A percentile compares a stretch with the other conserved stretches of the same genome.
phyloP scores from a whole-genome alignment of 2,888 invertebrate species.

The Meiosimyza platycephala region DNA sequence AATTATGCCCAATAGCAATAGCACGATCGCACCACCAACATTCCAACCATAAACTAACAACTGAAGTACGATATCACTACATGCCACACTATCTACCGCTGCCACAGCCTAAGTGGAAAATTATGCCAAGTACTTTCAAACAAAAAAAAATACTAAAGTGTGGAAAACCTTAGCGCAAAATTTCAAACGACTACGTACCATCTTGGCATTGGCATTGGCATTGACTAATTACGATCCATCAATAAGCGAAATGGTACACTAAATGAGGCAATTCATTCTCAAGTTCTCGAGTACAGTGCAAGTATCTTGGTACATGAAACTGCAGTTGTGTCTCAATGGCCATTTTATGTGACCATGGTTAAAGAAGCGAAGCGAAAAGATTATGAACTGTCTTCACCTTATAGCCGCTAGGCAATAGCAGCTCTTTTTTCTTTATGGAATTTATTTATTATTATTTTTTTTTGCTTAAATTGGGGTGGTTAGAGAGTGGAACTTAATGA shows the following conservation, averaged over 20 bases:
- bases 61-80: neutral
- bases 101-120: no score
- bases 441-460: no score
- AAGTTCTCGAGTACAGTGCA: neutral
- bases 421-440: constrained; percentile 1
- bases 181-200: no score
- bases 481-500: constrained; percentile 16
- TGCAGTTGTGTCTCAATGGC: neutral
- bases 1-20: no score
- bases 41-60: no score
- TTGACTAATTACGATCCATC: constrained; percentile 57
- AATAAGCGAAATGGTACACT: constrained; percentile 43
- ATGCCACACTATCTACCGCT: neutral
- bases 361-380: constrained; percentile 48
- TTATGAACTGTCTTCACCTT: constrained; percentile 58
- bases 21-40: no score
- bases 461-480: constrained; percentile 17
- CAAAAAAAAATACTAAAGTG: no score
- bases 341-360: neutral
- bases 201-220: constrained; percentile 46
- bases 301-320: constrained; percentile 1
- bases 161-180: no score
- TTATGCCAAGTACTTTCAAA: no score
- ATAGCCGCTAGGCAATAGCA: constrained; percentile 46
- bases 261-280: constrained; percentile 36